Evolutionary conservation across 2,113 vertebrate species (phyloP), one percentile per base, ranked within the genome.

Genomic region (Aphyosemion australe): DNA sequence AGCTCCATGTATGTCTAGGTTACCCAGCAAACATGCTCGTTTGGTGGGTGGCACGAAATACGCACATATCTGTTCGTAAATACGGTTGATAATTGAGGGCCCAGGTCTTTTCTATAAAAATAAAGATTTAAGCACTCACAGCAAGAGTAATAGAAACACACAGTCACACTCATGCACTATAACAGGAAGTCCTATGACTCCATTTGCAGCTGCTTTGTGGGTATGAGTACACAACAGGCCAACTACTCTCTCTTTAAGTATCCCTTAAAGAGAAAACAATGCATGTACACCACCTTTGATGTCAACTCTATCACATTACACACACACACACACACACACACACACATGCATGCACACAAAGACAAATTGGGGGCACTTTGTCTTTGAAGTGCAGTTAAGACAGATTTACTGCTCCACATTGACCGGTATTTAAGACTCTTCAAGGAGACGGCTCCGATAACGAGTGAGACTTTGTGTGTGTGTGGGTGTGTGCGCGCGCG

Each of bases 321-420:
- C 31, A 41, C 19, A 60, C 62, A 53, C 51, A 58, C 60, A 37
- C 43, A 39, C 20, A 57, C 19, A 39, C 50, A 50, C 49, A 67
- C 12, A 62, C 31, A 41, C 19, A 60, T 60, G 50, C 51, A 58
- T 60, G 31, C 43, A 39, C 20, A 57, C 19, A 39, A 47, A 50
- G 46, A 67, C 12, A 72, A 66, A 76, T 42, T 47, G 34, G 71
- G 59, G 53, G 43, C 32, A 34, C 45, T 8, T 37, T 76, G 56
- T 79, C 71, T 83, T 79, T 82, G 83, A 84, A 83, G 79, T 77
- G 55, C 34, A 26, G 31, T 57, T 56, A 16, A 79, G 66, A 64
- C 60, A 81, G 70, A 83, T 83, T 82, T 78, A 85, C 67, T 79
- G 66, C 74, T 76, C 58, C 67, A 61, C 74, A 74, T 68, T 83